Base-by-base conservation (phyloP, 2,888 invertebrate genomes). In the Elegia similella region DNA sequence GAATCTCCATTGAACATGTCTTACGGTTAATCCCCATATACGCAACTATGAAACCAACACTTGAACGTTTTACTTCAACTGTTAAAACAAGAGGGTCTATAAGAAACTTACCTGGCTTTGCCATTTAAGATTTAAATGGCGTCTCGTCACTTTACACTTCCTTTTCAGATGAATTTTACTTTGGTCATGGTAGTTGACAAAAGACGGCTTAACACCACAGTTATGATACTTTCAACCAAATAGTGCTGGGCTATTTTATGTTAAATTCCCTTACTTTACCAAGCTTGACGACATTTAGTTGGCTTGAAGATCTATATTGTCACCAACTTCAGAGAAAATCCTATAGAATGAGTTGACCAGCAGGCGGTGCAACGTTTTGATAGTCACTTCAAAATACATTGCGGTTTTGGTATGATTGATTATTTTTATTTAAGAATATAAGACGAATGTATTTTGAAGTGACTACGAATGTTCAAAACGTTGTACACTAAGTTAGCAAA, bases 1-100 rank as follows among this genome's bases (percentile, higher is more conserved):
- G 47, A 47, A 47, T 29, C 7, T 30, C 13, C 47, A 47, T 47
- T 30, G 47, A 30, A 12, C 29, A 38, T n/a, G 38, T 47, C 29
- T 47, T 47, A 47, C 47, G 30, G 47, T 30, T 47, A 47, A 7
- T 13, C 29, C 29, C 47, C 47, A 47, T 30, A 30, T 13, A 47
- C 47, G 47, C 13, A n/a, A n/a, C 29, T 30, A 29, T n/a, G 23
- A 30, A 47, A 29, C 29, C 48, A 29, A 15, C 32, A 23, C 8
- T 15, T 48, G 29, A 29, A 48, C 30, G 7, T 15, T 48, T 48
- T 30, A 48, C 7, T 13, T 30, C 12, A 48, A 32, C 48, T 32
- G 48, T 32, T 48, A 30, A 32, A 15, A 15, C 30, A 32, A 32
- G 48, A 47, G 47, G 7, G 30, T 30, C 30, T 29, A 47, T n/a